Conservation (phyloP, 1,140 invertebrate genomes). For the Drosophila biarmipes region DNA sequence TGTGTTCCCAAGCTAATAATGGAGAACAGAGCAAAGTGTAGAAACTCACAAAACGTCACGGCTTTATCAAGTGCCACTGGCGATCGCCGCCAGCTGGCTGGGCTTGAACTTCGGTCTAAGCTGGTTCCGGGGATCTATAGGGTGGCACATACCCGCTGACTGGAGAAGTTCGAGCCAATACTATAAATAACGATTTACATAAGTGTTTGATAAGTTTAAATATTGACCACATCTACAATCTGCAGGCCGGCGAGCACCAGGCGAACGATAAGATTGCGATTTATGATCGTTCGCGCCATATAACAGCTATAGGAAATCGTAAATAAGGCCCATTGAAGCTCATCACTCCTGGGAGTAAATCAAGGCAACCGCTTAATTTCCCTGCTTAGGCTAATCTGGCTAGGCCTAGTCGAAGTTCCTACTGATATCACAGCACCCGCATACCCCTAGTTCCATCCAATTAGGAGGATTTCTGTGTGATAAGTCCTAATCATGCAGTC, state of each 20-base stretch:
- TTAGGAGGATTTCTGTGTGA: background rate
- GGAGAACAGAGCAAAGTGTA: constrained; percentile 32
- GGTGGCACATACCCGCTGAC: background rate
- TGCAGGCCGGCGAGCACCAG: constrained; percentile 16
- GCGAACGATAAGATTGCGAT: constrained; percentile 56
- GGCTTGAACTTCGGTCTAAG: constrained; percentile 22
- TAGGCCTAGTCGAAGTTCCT: background rate
- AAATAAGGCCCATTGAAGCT: constrained; percentile 28
- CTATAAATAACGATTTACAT: constrained; percentile 60
- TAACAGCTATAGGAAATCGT: constrained; percentile 35
- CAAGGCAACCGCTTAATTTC: constrained; percentile 12
- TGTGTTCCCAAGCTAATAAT: constrained; percentile 36
- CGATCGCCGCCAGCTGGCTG: constrained; percentile 3
- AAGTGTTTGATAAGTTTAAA: constrained; percentile 54
- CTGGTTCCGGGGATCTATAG: constrained; percentile 23
- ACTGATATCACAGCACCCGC: constrained; percentile 8
- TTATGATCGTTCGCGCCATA: constrained; percentile 23
- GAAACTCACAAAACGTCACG: constrained; percentile 38
- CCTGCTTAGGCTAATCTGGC: constrained; percentile 10
- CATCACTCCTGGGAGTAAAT: constrained; percentile 15
- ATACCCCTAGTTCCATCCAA: background rate
- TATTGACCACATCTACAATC: constrained; percentile 45
- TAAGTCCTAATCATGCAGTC: constrained; percentile 39
- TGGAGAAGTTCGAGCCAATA: constrained; percentile 5
- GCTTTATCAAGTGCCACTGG: constrained; percentile 38